Percentiles rank a stretch among this genome's conserved stretches.
Evolutionary conservation across 2,888 invertebrate genomes (phyloP).

Genomic region (Drosophila demipolita): DNA sequence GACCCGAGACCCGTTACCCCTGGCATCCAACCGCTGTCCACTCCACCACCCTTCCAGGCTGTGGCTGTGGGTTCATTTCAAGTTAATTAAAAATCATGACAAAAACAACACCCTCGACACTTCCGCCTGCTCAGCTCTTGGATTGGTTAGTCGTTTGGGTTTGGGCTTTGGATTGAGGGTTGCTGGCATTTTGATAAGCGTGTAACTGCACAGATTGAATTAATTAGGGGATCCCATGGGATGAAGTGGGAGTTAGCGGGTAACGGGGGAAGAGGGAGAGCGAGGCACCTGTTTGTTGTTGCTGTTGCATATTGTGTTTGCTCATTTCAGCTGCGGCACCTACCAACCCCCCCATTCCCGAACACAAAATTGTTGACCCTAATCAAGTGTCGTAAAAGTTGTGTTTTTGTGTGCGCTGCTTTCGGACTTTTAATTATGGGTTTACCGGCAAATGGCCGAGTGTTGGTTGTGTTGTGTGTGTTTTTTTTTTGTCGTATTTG

Average conservation of each 20-base stretch:
- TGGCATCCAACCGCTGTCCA: constrained; percentile 26
- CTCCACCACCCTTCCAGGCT: constrained; percentile 8
- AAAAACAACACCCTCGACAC: constrained; percentile 42
- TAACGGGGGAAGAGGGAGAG: constrained; percentile 27
- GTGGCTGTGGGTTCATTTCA: constrained; percentile 73
- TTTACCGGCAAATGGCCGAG: constrained; percentile 26
- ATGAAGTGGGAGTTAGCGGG: neutral
- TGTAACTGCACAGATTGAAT: constrained; percentile 82
- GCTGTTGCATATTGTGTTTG: constrained; percentile 43
- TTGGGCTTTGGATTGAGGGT: constrained; percentile 14
- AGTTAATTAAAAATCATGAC: constrained; percentile 83
- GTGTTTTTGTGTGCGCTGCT: constrained; percentile 36
- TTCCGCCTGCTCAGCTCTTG: constrained; percentile 3
- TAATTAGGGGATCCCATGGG: constrained; percentile 58
- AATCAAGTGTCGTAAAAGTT: constrained; percentile 77
- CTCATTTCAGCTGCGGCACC: constrained; percentile 23
- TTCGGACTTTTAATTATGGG: constrained; percentile 69
- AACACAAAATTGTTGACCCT: constrained; percentile 58
- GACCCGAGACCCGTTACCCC: constrained; percentile 1
- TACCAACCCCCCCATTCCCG: neutral
- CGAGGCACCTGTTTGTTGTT: constrained; percentile 24
- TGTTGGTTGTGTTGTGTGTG: constrained; percentile 5
- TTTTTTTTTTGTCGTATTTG: neutral
- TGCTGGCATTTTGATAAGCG: constrained; percentile 69
- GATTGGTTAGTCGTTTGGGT: constrained; percentile 31